Base-by-base conservation (phyloP, 2,888 invertebrate species). In the Campoletis raptor region DNA sequence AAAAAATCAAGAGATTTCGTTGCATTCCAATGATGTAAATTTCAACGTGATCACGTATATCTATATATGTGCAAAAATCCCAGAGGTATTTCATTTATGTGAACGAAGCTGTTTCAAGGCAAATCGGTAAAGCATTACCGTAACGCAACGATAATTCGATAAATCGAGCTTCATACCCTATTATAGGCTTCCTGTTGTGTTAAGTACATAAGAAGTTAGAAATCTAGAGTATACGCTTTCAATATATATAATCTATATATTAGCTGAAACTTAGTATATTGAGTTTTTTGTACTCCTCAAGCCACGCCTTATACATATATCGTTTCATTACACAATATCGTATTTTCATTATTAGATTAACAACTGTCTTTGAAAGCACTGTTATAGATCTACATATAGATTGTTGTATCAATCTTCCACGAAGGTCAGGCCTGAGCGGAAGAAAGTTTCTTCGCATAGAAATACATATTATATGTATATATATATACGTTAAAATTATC, bases 111-210 rank as follows among this genome's bases (percentile, higher is more conserved):
- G 54, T 72, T 83, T 73, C 73, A 78, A 78, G 67, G 83, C 40
- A 54, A 77, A 83, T 78, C 36, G 66, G 42, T 77, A 48, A 57
- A 40, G 52, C n/a, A 73, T 24, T 37, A 15, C 30, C 61, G 66
- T 54, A 52, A 61, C 61, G 67, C 78, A 45, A 42, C 36, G 66
- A 73, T 81, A 73, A 67, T 57, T 73, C 45, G 73, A 78, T 15
- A 81, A 67, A 66, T 67, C 52, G 70, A 72, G 66, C 72, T 45
- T 67, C n/a, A 45, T 64, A 45, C 66, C 52, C 52, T 37, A 72
- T 81, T 72, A 72, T 30, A 70, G 36, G 45, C 36, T 69, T 67
- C 18, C 21, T 42, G 37, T 67, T 70, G 30, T 30, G 45, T n/a
- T 52, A 70, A 70, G 48, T 24, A 69, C 10, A 24, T 42, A 45